phyloP scores from a whole-genome alignment of 2,888 invertebrate species.

The Dorcus parallelipipedus region DNA sequence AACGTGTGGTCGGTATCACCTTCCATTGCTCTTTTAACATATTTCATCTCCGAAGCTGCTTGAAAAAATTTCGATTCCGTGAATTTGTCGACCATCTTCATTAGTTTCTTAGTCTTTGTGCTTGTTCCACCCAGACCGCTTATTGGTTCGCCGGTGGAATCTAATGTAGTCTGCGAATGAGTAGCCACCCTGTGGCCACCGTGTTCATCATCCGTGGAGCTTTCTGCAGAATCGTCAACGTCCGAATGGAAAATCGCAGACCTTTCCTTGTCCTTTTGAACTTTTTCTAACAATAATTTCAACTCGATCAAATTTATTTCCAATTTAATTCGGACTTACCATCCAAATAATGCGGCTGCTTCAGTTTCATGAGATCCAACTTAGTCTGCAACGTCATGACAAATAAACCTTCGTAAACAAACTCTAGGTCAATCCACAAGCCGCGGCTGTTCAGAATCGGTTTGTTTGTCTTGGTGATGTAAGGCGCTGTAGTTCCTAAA shows the following conservation, averaged over 20 bases:
- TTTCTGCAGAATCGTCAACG: slow-evolving; percentile 76
- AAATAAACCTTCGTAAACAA: slow-evolving; percentile 75
- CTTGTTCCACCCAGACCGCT: slow-evolving; percentile 23
- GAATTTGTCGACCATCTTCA: slow-evolving; percentile 80
- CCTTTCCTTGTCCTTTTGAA: slow-evolving; percentile 29
- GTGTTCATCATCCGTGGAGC: slow-evolving; percentile 68
- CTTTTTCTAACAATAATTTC: slow-evolving; percentile 1
- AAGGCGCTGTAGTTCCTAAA: slow-evolving; percentile 54
- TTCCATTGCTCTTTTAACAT: slow-evolving; percentile 85
- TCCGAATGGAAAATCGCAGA: slow-evolving; percentile 72
- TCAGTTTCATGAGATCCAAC: slow-evolving; percentile 74
- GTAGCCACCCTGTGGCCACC: not conserved
- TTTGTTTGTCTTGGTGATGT: slow-evolving; percentile 59
- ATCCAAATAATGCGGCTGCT: slow-evolving; percentile 34
- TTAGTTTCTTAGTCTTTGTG: slow-evolving; percentile 61
- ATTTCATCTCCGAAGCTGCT: slow-evolving; percentile 82
- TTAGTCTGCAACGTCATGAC: slow-evolving; percentile 85
- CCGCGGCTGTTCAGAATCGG: slow-evolving; percentile 78
- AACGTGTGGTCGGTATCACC: slow-evolving; percentile 38
- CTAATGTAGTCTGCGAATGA: slow-evolving; percentile 5
- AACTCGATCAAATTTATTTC: not conserved
- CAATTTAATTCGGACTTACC: slow-evolving; percentile 5
- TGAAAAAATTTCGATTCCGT: slow-evolving; percentile 86
- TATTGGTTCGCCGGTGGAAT: slow-evolving; percentile 20
- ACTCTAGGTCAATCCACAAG: slow-evolving; percentile 82